phyloP scores from a whole-genome alignment of 92 coral and sea anemone genomes.

The Palythoa heliodiscus region DNA sequence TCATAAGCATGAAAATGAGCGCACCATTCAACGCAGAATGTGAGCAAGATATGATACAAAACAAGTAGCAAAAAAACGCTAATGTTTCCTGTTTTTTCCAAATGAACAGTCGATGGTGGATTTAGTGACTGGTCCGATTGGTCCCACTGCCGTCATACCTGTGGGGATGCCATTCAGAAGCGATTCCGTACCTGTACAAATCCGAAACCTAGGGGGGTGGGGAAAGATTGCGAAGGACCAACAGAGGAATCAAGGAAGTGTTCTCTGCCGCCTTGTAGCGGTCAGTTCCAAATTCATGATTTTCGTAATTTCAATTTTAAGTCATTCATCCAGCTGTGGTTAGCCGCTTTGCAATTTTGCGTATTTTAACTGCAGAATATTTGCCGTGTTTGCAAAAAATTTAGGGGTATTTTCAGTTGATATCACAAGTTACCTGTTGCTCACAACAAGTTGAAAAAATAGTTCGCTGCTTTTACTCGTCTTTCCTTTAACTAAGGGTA shows the following conservation, averaged over 20 bases:
- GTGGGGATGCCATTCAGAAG: conserved; percentile 37
- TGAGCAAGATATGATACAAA: neutral
- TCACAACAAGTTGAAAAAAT: no score
- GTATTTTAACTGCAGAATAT: no score
- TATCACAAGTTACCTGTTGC: no score
- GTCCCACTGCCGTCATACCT: conserved; percentile 31
- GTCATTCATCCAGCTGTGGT: no score
- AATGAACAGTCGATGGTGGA: conserved; percentile 21
- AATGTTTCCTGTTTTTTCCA: neutral
- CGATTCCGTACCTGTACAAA: conserved; percentile 39
- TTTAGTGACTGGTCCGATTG: conserved; percentile 19
- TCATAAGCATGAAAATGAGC: no score
- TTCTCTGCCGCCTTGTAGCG: conserved; percentile 17
- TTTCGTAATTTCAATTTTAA: no score
- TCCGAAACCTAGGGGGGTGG: conserved; percentile 37
- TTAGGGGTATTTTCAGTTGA: no score
- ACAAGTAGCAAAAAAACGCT: neutral
- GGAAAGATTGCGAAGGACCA: conserved; percentile 29
- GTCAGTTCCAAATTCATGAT: neutral
- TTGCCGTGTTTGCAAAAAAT: no score
- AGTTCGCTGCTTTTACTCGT: no score
- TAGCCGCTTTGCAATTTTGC: no score
- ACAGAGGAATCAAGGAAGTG: conserved; percentile 34
- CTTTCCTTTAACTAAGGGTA: no score
- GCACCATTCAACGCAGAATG: no score